phyloP scores from a whole-genome alignment of 2,113 vertebrate species.

The Paracanthobrama guichenoti region DNA sequence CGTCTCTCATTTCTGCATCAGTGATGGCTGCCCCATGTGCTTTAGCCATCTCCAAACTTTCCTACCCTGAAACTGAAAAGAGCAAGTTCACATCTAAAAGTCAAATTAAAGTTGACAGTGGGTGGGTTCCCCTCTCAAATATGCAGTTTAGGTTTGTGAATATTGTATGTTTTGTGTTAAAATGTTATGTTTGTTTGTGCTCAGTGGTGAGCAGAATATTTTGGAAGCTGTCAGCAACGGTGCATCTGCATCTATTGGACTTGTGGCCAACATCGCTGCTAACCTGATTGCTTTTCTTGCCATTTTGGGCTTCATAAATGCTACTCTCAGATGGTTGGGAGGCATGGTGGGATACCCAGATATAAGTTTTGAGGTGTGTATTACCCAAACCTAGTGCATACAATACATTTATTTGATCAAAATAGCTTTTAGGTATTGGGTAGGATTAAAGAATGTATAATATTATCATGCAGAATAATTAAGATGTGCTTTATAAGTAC shows the following conservation, averaged over 20 bases:
- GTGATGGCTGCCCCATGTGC: conserved; percentile 97
- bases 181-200: conserved; percentile 20
- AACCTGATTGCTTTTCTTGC: conserved; percentile 92
- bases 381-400: neutral
- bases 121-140: conserved; percentile 62
- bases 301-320: conserved; percentile 85
- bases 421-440: too few relatives aligned
- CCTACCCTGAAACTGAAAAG: conserved; percentile 89
- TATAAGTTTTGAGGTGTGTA: conserved; percentile 87
- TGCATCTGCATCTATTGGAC: conserved; percentile 80
- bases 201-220: conserved; percentile 85
- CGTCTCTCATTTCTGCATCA: conserved; percentile 88
- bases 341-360: conserved; percentile 82
- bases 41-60: conserved; percentile 88
- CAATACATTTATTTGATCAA: neutral
- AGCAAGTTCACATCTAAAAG: conserved; percentile 76
- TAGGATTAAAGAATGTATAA: too few relatives aligned
- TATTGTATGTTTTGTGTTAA: neutral
- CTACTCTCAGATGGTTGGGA: conserved; percentile 84
- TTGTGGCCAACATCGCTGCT: conserved; percentile 87
- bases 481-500: too few relatives aligned
- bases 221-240: conserved; percentile 89
- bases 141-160: neutral
- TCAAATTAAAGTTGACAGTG: conserved; percentile 71
- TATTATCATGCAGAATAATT: too few relatives aligned